These are phyloP conservation scores for Xylota sylvarum DNA, from an alignment of 2,888 invertebrate genomes.

Conservation along the genomic window DNA sequence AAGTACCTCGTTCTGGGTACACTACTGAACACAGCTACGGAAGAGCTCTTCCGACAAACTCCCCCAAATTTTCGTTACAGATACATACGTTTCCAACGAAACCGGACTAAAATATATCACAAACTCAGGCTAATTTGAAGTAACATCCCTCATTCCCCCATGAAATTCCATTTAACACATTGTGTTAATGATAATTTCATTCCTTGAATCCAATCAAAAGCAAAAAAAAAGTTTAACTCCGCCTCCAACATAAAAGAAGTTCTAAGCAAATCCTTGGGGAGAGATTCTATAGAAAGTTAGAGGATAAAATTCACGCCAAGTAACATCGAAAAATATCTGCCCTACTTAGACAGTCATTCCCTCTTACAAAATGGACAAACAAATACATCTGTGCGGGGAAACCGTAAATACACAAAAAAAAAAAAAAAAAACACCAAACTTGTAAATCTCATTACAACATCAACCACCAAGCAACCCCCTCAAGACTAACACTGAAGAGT, in stretches of 20 bases:
- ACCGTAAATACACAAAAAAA: background rate
- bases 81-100: background rate
- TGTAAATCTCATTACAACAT: constrained; percentile 46
- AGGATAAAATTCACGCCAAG: constrained; percentile 1
- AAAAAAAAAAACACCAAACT: constrained; percentile 13
- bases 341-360: constrained; percentile 30
- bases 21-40: too few relatives aligned
- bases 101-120: background rate
- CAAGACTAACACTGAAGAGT: background rate
- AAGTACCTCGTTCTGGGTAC: too few relatives aligned
- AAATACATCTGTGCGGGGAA: background rate
- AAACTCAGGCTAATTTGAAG: background rate
- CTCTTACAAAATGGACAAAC: background rate
- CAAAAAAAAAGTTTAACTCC: too few relatives aligned
- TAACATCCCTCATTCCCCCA: background rate
- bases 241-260: background rate
- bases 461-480: constrained; percentile 6
- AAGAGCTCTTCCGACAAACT: too few relatives aligned
- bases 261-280: background rate
- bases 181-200: background rate
- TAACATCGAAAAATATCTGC: constrained; percentile 32
- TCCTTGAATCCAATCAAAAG: background rate
- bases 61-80: too few relatives aligned
- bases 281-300: background rate
- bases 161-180: background rate